These are phyloP conservation scores for Leptinotarsa juncta DNA, from an alignment of 2,888 invertebrate genomes.

Conservation along the genomic window DNA sequence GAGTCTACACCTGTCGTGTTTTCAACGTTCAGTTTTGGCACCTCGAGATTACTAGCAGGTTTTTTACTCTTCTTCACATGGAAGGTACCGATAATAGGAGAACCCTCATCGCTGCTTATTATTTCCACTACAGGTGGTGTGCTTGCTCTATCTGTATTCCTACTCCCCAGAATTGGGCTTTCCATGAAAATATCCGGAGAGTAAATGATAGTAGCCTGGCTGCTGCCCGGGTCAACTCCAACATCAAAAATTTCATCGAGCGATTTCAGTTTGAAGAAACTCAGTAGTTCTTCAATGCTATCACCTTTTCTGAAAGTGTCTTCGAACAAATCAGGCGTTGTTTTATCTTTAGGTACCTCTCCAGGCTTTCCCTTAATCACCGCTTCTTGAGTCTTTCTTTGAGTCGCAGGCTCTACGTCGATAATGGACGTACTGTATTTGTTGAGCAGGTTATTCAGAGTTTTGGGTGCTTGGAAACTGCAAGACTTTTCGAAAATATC, in stretches of 20 bases:
- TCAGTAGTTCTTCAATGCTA: conserved; percentile 41
- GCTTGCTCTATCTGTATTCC: neutral
- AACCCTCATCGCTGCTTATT: conserved; percentile 32
- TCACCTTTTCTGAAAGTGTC: conserved; percentile 3
- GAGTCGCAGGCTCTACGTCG: conserved; percentile 18
- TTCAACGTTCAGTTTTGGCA: neutral
- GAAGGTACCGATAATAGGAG: conserved; percentile 42
- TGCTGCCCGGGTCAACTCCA: conserved; percentile 28
- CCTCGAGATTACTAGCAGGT: neutral
- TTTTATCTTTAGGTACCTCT: conserved; percentile 13
- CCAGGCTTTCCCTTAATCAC: conserved; percentile 3
- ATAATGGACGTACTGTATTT: conserved; percentile 45
- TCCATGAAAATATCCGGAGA: conserved; percentile 44
- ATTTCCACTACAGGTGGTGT: conserved; percentile 7
- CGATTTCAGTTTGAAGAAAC: conserved; percentile 51
- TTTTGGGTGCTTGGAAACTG: conserved; percentile 53
- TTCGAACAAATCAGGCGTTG: conserved; percentile 7
- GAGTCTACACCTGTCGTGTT: conserved; percentile 2
- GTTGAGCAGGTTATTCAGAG: conserved; percentile 45
- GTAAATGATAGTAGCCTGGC: conserved; percentile 51
- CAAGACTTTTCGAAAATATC: conserved; percentile 45
- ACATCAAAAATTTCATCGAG: conserved; percentile 47
- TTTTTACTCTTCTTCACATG: conserved; percentile 24
- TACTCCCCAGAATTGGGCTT: conserved; percentile 6
- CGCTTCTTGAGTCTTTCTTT: neutral